Conservation (phyloP, 2,113 vertebrate species). For the Bombycilla garrulus region DNA sequence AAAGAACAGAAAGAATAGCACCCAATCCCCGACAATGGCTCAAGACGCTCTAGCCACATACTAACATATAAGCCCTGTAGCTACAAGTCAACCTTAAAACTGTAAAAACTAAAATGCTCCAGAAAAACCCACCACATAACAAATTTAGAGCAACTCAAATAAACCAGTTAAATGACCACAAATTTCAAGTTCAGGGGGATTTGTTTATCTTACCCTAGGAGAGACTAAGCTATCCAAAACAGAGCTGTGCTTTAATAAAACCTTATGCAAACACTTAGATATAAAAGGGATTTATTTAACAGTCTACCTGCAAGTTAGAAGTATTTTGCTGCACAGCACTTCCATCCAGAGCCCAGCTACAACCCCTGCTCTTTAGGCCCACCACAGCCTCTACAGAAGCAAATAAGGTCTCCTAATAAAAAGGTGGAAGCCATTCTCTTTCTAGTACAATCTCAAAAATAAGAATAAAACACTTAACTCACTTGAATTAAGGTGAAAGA, state of each 20-base stretch:
- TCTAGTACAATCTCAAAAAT: background rate
- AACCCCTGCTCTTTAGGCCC: rapidly evolving
- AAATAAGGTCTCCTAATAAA: rapidly evolving
- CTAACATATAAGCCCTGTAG: rapidly evolving
- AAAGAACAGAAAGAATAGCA: too few species aligned
- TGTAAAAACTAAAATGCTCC: rapidly evolving
- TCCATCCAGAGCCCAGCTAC: rapidly evolving
- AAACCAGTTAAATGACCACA: background rate
- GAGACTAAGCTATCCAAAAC: background rate
- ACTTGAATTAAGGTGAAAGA: rapidly evolving
- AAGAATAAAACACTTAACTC: background rate
- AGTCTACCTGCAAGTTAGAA: background rate
- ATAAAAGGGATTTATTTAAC: background rate
- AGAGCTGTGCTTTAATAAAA: background rate
- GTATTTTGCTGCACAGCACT: too few species aligned
- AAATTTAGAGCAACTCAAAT: background rate
- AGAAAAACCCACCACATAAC: background rate
- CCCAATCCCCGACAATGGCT: too few species aligned
- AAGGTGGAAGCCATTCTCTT: rapidly evolving
- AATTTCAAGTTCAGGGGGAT: background rate
- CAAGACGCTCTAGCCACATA: rapidly evolving
- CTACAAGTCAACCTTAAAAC: background rate
- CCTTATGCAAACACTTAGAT: rapidly evolving
- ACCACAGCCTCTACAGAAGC: background rate
- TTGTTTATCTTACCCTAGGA: background rate